These are phyloP conservation scores for Hylaea fasciaria DNA, from an alignment of 2,888 invertebrate species.

Conservation along the genomic window DNA sequence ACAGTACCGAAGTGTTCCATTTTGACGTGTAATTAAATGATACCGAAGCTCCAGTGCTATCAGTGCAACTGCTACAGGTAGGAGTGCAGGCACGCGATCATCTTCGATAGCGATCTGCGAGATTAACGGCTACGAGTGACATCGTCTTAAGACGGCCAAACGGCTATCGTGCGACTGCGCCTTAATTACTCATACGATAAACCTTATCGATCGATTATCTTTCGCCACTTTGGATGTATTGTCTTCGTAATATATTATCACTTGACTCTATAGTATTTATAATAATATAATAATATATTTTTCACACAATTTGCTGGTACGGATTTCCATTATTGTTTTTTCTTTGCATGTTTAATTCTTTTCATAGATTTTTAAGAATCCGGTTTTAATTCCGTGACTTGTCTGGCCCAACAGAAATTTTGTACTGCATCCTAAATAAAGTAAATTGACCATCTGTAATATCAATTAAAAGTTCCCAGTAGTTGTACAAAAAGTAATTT, in stretches of 20 bases:
- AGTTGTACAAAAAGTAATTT: constrained; percentile 69
- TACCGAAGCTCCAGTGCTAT: constrained; percentile 20
- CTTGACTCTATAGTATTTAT: constrained; percentile 14
- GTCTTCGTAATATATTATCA: constrained; percentile 13
- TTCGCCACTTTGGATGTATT: constrained; percentile 35
- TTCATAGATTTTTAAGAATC: background rate
- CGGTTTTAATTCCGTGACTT: constrained; percentile 1
- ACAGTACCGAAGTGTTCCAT: too few relatives aligned
- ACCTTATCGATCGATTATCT: constrained; percentile 70
- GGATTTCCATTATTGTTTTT: background rate
- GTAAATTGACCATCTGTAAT: constrained; percentile 68
- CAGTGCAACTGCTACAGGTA: constrained; percentile 28
- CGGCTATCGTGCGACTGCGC: constrained; percentile 68
- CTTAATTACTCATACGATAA: constrained; percentile 78
- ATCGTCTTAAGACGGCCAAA: constrained; percentile 25
- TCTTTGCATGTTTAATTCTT: too few relatives aligned
- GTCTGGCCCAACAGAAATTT: constrained; percentile 24
- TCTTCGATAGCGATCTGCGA: constrained; percentile 75
- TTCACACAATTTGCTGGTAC: background rate
- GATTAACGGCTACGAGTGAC: constrained; percentile 66
- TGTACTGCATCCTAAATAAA: constrained; percentile 54
- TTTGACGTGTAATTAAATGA: constrained; percentile 2
- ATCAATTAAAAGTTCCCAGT: constrained; percentile 68
- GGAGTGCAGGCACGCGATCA: constrained; percentile 68
- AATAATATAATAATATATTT: constrained; percentile 1